Base-by-base conservation (phyloP, 2,113 vertebrate species). In the Cebidichthys violaceus region DNA sequence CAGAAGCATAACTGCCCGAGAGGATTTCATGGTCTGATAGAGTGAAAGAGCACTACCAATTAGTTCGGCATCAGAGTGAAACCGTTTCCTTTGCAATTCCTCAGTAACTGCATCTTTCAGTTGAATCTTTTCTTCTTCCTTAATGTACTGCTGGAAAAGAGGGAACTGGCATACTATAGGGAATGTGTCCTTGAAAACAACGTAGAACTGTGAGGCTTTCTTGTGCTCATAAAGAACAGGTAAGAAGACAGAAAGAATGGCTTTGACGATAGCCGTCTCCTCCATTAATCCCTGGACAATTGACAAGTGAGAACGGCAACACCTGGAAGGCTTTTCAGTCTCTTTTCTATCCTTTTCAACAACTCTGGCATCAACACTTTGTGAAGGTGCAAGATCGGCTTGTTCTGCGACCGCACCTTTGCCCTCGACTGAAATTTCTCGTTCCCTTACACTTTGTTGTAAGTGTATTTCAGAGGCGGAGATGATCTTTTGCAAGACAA, bases 231-330 rank as follows among this genome's bases (percentile, higher is more conserved):
- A 82, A 20, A 93, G 50, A 41, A 80, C 13, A 0, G 91, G 86
- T 15, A 64, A 43, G 22, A 96, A 61, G 0, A 95, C 94, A 8
- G 41, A 88, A 14, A 89, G 60, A 79, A 97, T 74, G 0, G 94
- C 96, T 64, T 81, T 95, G n/a, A 96, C 83, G 17, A 97, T 20
- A 0, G 95, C 91, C 1, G 92, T 88, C 88, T 97, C 96, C 67
- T 97, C 96, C 2, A 73, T 70, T 57, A 94, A 68, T 20, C 83
- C 73, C 0, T 70, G 74, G 15, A 89, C 29, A 33, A 93, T 24
- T 1, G 14, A 69, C 31, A 87, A 61, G 59, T 54, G 62, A 35
- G 85, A 83, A 35, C 18, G 62, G 6, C 7, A 1, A n/a, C 64
- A 11, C 41, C 54, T 55, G 4, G 59, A 52, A 39, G 62, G 27